These are phyloP conservation scores for Corbicula japonica DNA, from an alignment of 2,888 invertebrate species.

Conservation along the genomic window DNA sequence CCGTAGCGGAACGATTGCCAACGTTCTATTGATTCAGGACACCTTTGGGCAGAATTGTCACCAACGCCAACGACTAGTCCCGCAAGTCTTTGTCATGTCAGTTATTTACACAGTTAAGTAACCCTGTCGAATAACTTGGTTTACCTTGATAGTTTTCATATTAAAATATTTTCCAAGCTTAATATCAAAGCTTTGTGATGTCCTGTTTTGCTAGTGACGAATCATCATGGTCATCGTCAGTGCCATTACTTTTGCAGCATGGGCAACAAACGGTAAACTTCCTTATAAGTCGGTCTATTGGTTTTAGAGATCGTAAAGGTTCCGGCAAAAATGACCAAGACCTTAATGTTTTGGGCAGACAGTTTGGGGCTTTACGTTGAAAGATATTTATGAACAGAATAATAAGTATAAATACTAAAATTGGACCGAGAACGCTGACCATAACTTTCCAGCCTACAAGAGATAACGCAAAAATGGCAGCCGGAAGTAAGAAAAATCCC, in stretches of 20 bases:
- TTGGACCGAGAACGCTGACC: conserved; percentile 65
- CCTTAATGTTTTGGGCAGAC: conserved; percentile 70
- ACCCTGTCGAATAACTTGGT: too few relatives aligned
- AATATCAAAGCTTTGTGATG: too few relatives aligned
- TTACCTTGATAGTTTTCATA: too few relatives aligned
- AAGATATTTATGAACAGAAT: conserved; percentile 75
- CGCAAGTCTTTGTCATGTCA: too few relatives aligned
- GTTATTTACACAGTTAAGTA: too few relatives aligned
- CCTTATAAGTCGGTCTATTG: conserved; percentile 52
- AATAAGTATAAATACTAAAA: conserved; percentile 66
- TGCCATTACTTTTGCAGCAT: conserved; percentile 1
- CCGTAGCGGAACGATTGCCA: too few relatives aligned
- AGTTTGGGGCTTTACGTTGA: conserved; percentile 69
- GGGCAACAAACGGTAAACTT: conserved; percentile 11
- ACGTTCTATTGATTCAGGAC: too few relatives aligned
- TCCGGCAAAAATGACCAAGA: conserved; percentile 81
- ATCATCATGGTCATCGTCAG: too few relatives aligned
- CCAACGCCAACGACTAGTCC: too few relatives aligned
- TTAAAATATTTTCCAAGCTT: too few relatives aligned
- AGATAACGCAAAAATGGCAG: conserved; percentile 71
- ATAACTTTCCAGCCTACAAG: conserved; percentile 69
- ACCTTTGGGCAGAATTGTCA: too few relatives aligned
- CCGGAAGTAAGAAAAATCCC: conserved; percentile 75
- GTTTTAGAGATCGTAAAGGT: conserved; percentile 75
- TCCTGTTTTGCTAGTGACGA: too few relatives aligned